Base-by-base conservation (phyloP, 2,113 vertebrate species). In the Rhadina sibilatrix region DNA sequence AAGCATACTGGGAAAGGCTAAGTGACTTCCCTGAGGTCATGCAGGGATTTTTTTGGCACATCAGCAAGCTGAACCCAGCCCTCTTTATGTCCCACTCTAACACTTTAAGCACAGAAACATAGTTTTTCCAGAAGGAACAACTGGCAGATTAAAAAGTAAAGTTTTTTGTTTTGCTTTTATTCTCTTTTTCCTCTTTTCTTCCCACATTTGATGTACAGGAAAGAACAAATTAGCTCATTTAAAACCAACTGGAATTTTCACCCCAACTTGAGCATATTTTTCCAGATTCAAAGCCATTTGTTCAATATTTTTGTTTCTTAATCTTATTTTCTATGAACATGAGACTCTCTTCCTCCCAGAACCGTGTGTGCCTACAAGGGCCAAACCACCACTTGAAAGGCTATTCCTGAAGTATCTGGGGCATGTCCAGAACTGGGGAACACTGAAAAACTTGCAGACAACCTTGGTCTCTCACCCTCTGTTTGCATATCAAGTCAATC, bases 201-300 rank as follows among this genome's bases (percentile, higher is more conserved):
- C 93, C 87, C 85, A 83, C 65, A 88, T 93, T 94, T 92, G 87
- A 91, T 93, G 90, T 88, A 93, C 93, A 94, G 94, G 95, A 96
- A 97, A 96, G 94, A 96, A 96, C 90, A 96, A 96, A 97, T 93
- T 96, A 96, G 66, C 88, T 97, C 79, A 90, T 93, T 96, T 95
- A 66, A 96, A 96, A 97, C 90, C 71, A 95, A 92, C 87, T 93
- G 92, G 85, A 96, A 92, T 96, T 96, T 96, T 95, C 87, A 96
- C 93, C 95, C 95, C 71, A 95, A 90, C 68, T 88, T 95, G 78
- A 94, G 91, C 89, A 42, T 75, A 83, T 90, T 96, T 96, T 96
- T 96, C 94, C 96, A 92, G 76, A 83, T 96, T 96, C 90, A 92
- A 92, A 86, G 87, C 94, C 93, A 93, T 95, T 95, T 90, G 64